Evolutionary conservation across 2,888 invertebrate species (phyloP), one percentile per base, ranked within the genome.

Genomic region (Drosophila monieri): DNA sequence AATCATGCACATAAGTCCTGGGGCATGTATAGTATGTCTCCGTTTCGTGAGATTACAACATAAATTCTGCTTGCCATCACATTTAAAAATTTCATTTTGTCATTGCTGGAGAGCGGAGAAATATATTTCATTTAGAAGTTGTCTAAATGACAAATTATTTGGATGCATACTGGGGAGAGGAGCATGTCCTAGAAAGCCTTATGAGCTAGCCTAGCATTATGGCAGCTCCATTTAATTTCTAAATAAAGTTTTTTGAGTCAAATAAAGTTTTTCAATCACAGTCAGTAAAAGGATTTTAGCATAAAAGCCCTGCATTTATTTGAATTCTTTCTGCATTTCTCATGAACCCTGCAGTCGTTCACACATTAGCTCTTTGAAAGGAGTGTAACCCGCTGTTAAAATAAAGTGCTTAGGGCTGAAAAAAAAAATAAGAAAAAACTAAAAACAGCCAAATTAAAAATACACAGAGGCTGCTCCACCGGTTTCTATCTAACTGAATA

Each of bases 391-490:
- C 65, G 37, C 51, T 51, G 62, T 43, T 64, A 65, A 64, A 65
- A 65, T 65, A 44, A 30, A 64, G 44, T 46, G 51, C 66, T 65
- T 64, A 51, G 44, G 66, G 66, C 64, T 15, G 21, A 23, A 37
- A 65, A 58, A 60, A n/a, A 30, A 21, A 10, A 35, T 9, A 6
- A n/a, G 15, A 39, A 39, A 18, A 41, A 35, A 12, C 10, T 10
- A 15, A 56, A 57, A 54, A 61, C 60, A 59, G 65, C 46, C 46
- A 64, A 65, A 65, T 65, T 64, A 64, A 65, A 52, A 64, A 49
- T 49, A 62, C 25, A 51, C 43, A 37, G n/a, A 23, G 37, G 6
- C 9, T n/a, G 18, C 21, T 21, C 43, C 8, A 8, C 27, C 37
- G 27, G 25, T 32, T 6, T 5, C 49, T 43, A 9, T 53, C 65